Percentiles rank a stretch among this genome's conserved stretches.
Conservation (phyloP, 2,888 invertebrate genomes). For the Cantharis lateralis region DNA sequence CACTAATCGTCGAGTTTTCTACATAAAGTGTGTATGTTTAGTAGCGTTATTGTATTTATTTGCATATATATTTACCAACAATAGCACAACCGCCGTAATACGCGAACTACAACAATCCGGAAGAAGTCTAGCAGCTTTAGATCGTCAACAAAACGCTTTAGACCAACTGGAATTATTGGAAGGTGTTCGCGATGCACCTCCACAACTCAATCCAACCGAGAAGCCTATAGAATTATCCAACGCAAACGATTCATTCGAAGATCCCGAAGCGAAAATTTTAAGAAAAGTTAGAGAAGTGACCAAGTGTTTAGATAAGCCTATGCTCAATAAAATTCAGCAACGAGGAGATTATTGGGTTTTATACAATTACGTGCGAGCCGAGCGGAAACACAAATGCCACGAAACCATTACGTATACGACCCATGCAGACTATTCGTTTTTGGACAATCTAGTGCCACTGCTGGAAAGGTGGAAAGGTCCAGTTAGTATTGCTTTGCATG, state of each 20-base stretch:
- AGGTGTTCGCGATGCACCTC: conserved; percentile 15
- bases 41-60: conserved; percentile 45
- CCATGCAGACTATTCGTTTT: conserved; percentile 88
- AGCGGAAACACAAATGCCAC: conserved; percentile 70
- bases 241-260: conserved; percentile 12
- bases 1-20: conserved; percentile 47
- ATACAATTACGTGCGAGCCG: conserved; percentile 82
- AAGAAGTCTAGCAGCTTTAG: conserved; percentile 53
- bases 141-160: conserved; percentile 33
- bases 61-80: conserved; percentile 48
- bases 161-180: conserved; percentile 10
- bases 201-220: conserved; percentile 9
- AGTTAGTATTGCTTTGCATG: conserved; percentile 84
- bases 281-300: conserved; percentile 48
- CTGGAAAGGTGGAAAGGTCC: conserved; percentile 88
- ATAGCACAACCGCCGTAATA: conserved; percentile 41
- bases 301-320: conserved; percentile 52
- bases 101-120: conserved; percentile 56
- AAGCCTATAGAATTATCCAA: background rate
- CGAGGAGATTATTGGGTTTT: conserved; percentile 77
- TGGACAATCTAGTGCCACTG: conserved; percentile 86
- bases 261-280: conserved; percentile 33
- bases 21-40: conserved; percentile 47
- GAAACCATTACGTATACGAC: conserved; percentile 90
- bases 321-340: conserved; percentile 52